phyloP scores from a whole-genome alignment of 2,797 vertebrate genomes.

The Sebastes variabilis region DNA sequence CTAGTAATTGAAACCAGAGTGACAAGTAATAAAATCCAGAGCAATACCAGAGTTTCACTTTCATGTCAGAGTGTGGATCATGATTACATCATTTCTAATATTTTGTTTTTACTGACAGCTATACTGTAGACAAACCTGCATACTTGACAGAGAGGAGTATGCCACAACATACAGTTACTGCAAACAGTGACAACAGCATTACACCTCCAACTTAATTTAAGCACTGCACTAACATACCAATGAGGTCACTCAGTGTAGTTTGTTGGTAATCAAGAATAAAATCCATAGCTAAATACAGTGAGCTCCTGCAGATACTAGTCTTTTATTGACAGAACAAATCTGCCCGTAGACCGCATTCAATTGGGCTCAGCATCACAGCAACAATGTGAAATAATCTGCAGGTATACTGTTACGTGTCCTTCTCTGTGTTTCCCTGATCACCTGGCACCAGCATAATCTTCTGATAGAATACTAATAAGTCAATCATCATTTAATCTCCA shows the following conservation, averaged over 20 bases:
- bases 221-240: too few relatives aligned
- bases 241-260: too few relatives aligned
- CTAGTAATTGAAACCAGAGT: not conserved
- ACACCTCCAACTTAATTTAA: too few relatives aligned
- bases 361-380: not conserved
- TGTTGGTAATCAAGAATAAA: too few relatives aligned
- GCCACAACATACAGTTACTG: not conserved
- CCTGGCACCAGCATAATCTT: not conserved
- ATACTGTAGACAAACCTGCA: accelerated
- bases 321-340: not conserved
- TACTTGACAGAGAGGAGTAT: not conserved
- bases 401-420: not conserved
- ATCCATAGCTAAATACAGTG: too few relatives aligned
- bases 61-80: not conserved
- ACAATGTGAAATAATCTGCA: not conserved
- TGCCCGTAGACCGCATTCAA: too few relatives aligned
- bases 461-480: not conserved
- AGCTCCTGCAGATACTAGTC: not conserved
- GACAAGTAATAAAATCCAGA: not conserved
- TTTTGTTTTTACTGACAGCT: not conserved
- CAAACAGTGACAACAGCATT: too few relatives aligned
- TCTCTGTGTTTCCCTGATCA: not conserved
- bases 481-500: not conserved
- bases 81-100: not conserved
- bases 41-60: not conserved